A percentile compares a stretch with the other conserved stretches of the same genome.
Evolutionary conservation across 2,888 invertebrate species (phyloP).

Genomic region (Andrena flavipes): DNA sequence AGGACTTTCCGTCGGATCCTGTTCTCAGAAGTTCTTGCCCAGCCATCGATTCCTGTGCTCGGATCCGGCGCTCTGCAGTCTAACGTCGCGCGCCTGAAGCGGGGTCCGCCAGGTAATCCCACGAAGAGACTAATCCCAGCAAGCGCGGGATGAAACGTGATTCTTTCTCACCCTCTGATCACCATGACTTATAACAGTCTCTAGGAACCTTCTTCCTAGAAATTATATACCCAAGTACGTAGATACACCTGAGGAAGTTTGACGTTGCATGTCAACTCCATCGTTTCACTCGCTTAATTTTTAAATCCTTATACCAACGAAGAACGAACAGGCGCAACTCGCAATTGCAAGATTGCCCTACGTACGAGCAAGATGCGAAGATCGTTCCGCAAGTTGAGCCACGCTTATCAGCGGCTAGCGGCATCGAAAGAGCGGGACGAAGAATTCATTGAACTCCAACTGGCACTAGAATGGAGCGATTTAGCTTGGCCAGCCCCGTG

Average conservation of each 20-base stretch:
- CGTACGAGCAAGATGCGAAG: slow-evolving; percentile 20
- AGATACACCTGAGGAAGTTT: too few species aligned
- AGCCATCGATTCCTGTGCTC: background rate
- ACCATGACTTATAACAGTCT: too few species aligned
- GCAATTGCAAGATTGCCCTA: slow-evolving; percentile 18
- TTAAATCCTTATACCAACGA: too few species aligned
- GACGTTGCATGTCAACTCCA: too few species aligned
- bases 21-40: background rate
- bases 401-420: slow-evolving; percentile 37
- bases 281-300: too few species aligned
- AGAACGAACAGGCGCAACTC: background rate
- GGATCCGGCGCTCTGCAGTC: background rate
- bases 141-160: too few species aligned
- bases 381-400: slow-evolving; percentile 21
- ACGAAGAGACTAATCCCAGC: too few species aligned
- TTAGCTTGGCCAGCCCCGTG: slow-evolving; percentile 48
- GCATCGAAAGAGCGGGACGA: slow-evolving; percentile 37
- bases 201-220: too few species aligned
- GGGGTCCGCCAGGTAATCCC: too few species aligned
- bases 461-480: slow-evolving; percentile 63
- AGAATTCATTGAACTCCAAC: slow-evolving; percentile 65
- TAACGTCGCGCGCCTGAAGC: too few species aligned
- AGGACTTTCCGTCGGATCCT: background rate
- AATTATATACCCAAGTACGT: too few species aligned
- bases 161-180: too few species aligned